These are phyloP conservation scores for Nettapus auritus DNA, from an alignment of 2,113 vertebrate genomes.

Conservation along the genomic window DNA sequence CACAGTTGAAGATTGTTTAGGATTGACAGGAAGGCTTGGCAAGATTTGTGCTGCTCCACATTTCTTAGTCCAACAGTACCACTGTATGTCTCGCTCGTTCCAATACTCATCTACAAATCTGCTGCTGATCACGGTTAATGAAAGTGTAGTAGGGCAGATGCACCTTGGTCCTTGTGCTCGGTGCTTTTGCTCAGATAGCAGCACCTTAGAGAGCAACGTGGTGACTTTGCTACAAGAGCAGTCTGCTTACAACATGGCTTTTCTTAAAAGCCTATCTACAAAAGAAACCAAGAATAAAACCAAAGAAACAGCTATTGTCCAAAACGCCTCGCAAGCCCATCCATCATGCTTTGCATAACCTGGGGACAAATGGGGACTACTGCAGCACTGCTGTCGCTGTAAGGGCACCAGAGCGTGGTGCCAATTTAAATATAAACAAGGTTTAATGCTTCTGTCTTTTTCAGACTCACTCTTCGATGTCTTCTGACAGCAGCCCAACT, in stretches of 20 bases:
- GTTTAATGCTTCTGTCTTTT: not conserved
- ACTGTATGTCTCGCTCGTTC: not conserved
- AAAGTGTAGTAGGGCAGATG: not conserved
- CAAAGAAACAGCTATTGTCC: not conserved
- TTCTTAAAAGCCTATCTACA: not conserved
- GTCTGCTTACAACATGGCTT: not conserved
- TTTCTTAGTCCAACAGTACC: not conserved
- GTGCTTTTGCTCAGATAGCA: not conserved
- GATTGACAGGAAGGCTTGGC: rapidly evolving
- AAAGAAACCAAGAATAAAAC: not conserved
- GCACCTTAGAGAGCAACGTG: rapidly evolving
- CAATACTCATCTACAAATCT: no score
- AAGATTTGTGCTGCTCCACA: not conserved
- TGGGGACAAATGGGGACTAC: not conserved
- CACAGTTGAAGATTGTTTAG: rapidly evolving
- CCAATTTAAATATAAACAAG: not conserved
- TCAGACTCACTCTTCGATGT: not conserved
- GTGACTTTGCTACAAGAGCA: not conserved
- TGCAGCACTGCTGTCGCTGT: not conserved
- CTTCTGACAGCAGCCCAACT: not conserved
- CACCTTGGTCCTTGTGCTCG: not conserved
- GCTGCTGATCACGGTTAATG: not conserved
- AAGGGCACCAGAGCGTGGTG: not conserved
- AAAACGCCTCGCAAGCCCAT: not conserved
- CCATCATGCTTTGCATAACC: not conserved